A percentile compares a stretch with the other conserved stretches of the same genome.
Conservation (phyloP, 2,113 vertebrate genomes). For the Andinoacara biseriatus region DNA sequence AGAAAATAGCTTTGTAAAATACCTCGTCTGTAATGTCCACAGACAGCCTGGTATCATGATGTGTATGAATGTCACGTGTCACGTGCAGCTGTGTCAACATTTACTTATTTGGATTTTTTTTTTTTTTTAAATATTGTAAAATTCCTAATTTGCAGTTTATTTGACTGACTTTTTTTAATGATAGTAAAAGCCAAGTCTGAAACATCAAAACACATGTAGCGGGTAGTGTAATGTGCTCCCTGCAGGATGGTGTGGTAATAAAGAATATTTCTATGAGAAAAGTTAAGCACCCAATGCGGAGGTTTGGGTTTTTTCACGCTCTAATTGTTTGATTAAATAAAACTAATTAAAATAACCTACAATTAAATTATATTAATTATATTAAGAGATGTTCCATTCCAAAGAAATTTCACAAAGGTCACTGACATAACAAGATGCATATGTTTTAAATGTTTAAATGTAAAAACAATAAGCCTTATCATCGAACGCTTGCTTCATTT, state of each 20-base stretch:
- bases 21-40: not conserved
- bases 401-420: too few species aligned
- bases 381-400: not conserved
- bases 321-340: constrained; percentile 4
- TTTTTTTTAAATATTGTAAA: not conserved
- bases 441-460: not conserved
- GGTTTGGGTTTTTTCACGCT: not conserved
- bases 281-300: not conserved
- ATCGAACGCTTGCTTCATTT: not conserved
- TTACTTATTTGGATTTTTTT: too few species aligned
- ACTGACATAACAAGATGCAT: not conserved
- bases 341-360: constrained; percentile 7
- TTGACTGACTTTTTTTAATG: not conserved
- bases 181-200: not conserved
- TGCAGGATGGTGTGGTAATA: not conserved
- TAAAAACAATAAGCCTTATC: not conserved
- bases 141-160: not conserved
- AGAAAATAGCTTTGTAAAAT: constrained; percentile 12
- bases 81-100: too few species aligned
- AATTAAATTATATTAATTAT: not conserved
- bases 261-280: not conserved
- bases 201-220: not conserved
- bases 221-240: not conserved
- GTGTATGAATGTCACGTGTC: not conserved
- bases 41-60: not conserved